These are phyloP conservation scores for Chitala chitala DNA, from an alignment of 2,113 vertebrate genomes.

Conservation along the genomic window DNA sequence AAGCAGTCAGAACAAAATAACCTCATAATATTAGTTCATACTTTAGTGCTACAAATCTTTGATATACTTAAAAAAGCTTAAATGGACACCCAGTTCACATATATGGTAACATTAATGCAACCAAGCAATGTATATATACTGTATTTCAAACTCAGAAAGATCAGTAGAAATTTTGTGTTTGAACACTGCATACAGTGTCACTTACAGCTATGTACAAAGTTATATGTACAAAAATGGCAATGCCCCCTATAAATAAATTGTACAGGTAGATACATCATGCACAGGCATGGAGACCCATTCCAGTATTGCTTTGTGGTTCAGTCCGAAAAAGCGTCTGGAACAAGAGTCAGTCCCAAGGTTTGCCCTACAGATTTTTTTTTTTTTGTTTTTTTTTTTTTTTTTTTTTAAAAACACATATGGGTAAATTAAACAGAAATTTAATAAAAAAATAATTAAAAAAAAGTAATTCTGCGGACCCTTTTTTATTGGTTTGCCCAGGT, in stretches of 20 bases:
- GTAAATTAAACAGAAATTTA: too few species aligned
- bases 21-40: constrained; percentile 6
- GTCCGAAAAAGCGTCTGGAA: constrained; percentile 23
- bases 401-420: too few species aligned
- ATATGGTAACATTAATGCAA: constrained; percentile 28
- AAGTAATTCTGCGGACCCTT: too few species aligned
- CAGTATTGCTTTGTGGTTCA: constrained; percentile 46
- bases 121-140: constrained; percentile 30
- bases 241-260: constrained; percentile 57
- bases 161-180: constrained; percentile 42
- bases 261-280: constrained; percentile 60
- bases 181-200: constrained; percentile 50
- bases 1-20: neutral
- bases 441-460: too few species aligned
- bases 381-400: too few species aligned
- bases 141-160: constrained; percentile 35
- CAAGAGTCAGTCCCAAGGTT: constrained; percentile 22
- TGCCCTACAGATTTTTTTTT: constrained; percentile 28
- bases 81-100: constrained; percentile 37
- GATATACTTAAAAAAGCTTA: constrained; percentile 18
- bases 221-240: constrained; percentile 57
- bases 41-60: constrained; percentile 7
- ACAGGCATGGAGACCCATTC: constrained; percentile 40
- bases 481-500: too few species aligned
- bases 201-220: constrained; percentile 59